Base-by-base conservation (phyloP, 2,113 vertebrate genomes). In the Callionymus lyra region DNA sequence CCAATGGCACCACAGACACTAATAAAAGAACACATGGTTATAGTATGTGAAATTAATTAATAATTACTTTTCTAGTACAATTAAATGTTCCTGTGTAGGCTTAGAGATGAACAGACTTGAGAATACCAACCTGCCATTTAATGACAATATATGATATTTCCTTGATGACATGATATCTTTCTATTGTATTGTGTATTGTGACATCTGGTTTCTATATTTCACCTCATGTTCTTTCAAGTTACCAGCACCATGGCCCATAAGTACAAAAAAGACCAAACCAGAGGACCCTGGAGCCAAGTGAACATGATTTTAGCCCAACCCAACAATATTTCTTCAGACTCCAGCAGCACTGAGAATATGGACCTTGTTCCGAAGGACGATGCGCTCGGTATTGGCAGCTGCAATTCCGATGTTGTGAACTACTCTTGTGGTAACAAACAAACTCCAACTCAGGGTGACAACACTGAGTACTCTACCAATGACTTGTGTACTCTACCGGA, bases 401-500 rank as follows among this genome's bases (percentile, higher is more conserved):
- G 56, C 44, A 58, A 64, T 18, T 32, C 44, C 41, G 4, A 8
- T 27, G 21, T 27, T 27, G 8, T 8, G 21, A 27, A 46, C 41
- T 56, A 39, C 58, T 40, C 46, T 31, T 35, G 48, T 0, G 42
- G 58, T 34, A 35, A 44, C 38, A 53, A 19, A 15, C 58, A 52
- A 43, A 62, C 49, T 2, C 6, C 53, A 35, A 41, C 39, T 13
- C 65, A 56, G 8, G 47, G 41, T 2, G 57, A 70, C n/a, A 41
- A 46, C n/a, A 55, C 46, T 31, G 74, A 76, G 19, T 72, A 79
- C 44, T 78, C 81, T 0, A 74, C 74, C 34, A 74, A 67, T 47
- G 80, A 76, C 41, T 50, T 74, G 9, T 81, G 76, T 11, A n/a
- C n/a, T n/a, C 53, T 80, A 40, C 70, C 73, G 0, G 80, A 84